Base-by-base conservation (phyloP, 2,888 invertebrate genomes). In the Melanostoma mellinum region DNA sequence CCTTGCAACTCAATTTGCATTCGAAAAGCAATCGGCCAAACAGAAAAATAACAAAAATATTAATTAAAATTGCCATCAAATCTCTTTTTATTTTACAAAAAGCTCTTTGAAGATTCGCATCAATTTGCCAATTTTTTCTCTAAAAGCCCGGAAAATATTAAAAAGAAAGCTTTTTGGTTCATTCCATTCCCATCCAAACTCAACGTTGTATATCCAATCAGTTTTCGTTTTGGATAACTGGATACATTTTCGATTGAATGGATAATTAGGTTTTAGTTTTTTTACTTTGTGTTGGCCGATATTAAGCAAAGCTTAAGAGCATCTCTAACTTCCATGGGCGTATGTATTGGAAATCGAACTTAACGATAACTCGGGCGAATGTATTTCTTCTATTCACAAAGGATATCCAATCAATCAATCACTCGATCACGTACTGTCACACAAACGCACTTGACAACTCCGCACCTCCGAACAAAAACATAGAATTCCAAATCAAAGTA, bases 361-460 rank as follows among this genome's bases (percentile, higher is more conserved):
- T 8, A 55, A 38, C 38, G 20, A 56, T 20, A 40, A 35, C n/a
- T 33, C 10, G 2, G 6, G 32, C 44, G 50, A 61, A 33, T 44
- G 67, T 60, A 68, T 9, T 58, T 73, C 53, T 10, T 4, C 10
- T 33, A 48, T 40, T 46, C 63, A 76, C 76, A 76, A 81, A 76
- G 81, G 76, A 81, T 60, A 67, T 67, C 65, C 76, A 75, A 81
- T 81, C 81, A 76, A 76, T 81, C 81, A 72, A 76, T 81, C 81
- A 81, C 72, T 81, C 67, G 76, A 81, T 81, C 81, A 81, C 81
- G 81, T 81, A 76, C 69, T 76, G 36, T 50, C 44, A 63, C 53
- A 81, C 42, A 71, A 74, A 81, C 67, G 76, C 71, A 76, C 72
- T 81, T 61, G 72, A 76, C 76, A 72, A 76, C 32, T 78, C 78